Percentiles rank a stretch among this genome's conserved stretches.
These are phyloP conservation scores for Heliconius eleuchia DNA, from an alignment of 1,140 invertebrate species.

Conservation along the genomic window DNA sequence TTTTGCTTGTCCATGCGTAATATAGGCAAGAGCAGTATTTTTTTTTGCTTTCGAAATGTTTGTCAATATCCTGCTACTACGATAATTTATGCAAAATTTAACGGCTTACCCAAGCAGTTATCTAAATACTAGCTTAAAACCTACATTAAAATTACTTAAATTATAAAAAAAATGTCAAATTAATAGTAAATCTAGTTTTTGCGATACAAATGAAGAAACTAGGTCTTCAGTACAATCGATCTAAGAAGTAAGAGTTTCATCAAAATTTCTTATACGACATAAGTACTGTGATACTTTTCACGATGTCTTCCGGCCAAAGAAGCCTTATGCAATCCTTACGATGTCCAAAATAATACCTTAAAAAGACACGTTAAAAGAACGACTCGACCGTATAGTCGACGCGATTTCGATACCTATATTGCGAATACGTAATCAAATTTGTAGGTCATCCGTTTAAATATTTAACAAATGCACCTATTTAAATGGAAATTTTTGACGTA, in stretches of 20 bases:
- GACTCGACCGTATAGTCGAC: background rate
- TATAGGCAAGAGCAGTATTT: background rate
- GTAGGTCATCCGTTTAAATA: constrained; percentile 9
- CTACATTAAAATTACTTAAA: background rate
- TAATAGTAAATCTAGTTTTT: background rate
- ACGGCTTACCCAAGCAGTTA: background rate
- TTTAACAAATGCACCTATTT: background rate
- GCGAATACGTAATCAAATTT: background rate
- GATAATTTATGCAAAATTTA: background rate
- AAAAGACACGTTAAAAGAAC: constrained; percentile 8
- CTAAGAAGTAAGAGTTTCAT: background rate
- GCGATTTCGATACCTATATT: constrained; percentile 8
- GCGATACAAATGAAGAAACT: background rate
- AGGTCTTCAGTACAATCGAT: background rate
- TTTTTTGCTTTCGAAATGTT: background rate
- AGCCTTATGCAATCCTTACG: constrained; percentile 1
- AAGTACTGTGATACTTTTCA: background rate
- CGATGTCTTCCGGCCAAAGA: background rate
- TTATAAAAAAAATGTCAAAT: background rate
- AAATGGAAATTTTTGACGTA: too few relatives aligned
- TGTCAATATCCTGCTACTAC: background rate
- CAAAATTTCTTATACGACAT: background rate
- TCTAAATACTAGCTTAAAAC: background rate
- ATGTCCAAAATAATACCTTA: constrained; percentile 3
- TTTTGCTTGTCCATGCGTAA: background rate